phyloP scores from a whole-genome alignment of 1,140 invertebrate species.

The Zeugodacus cucurbitae region DNA sequence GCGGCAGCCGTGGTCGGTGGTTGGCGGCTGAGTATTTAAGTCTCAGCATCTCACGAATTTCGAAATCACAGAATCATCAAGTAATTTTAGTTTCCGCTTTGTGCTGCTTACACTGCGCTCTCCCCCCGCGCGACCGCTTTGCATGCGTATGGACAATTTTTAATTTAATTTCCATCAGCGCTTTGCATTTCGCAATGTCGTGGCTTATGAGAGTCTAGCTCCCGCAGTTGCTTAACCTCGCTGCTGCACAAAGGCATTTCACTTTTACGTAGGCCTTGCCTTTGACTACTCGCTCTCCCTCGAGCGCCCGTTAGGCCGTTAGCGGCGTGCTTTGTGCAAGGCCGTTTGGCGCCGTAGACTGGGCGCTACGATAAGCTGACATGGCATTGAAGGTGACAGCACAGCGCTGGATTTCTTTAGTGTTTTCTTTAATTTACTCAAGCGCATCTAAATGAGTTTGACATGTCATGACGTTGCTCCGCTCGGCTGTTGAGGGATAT shows the following conservation, averaged over 20 bases:
- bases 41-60: not conserved
- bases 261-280: constrained; percentile 1
- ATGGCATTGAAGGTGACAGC: constrained; percentile 1
- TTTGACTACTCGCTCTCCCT: not conserved
- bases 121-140: not conserved
- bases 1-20: not conserved
- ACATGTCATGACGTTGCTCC: not conserved
- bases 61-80: not conserved
- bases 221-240: not conserved
- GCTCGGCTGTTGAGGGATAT: not conserved
- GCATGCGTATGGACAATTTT: not conserved
- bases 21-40: not conserved
- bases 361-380: not conserved
- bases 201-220: constrained; percentile 5
- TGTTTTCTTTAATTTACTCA: constrained; percentile 26
- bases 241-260: not conserved
- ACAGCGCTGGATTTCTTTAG: not conserved
- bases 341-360: not conserved
- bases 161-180: constrained; percentile 9
- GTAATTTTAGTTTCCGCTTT: not conserved
- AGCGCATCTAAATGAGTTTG: not conserved
- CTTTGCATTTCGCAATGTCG: constrained; percentile 1
- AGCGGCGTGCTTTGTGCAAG: not conserved
- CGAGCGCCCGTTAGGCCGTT: not conserved
- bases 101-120: not conserved